These are phyloP conservation scores for Tortricodes alternella DNA, from an alignment of 2,888 invertebrate species.

Conservation along the genomic window DNA sequence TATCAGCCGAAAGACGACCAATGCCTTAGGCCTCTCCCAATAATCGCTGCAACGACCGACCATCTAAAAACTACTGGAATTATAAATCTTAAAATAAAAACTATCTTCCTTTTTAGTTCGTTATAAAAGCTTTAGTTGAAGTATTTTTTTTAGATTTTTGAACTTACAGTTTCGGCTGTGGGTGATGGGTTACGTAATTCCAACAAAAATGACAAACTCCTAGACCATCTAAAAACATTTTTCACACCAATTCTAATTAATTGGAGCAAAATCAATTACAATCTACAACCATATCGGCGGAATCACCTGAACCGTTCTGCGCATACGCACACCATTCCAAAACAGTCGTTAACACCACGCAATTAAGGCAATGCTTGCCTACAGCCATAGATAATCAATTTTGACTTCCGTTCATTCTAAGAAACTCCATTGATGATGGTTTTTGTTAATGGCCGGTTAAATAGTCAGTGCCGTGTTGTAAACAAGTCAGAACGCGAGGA, in stretches of 20 bases:
- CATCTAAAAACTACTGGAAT: no score
- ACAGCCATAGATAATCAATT: slow-evolving; percentile 15
- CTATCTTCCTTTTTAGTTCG: no score
- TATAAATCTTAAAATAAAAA: no score
- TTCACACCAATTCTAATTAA: slow-evolving; percentile 10
- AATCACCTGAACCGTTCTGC: slow-evolving; percentile 7
- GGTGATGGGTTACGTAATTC: no score
- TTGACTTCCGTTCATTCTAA: slow-evolving; percentile 12
- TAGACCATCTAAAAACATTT: not conserved
- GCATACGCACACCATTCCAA: not conserved
- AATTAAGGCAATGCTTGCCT: not conserved
- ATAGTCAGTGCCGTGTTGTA: not conserved
- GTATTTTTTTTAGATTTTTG: no score
- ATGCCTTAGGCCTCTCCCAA: no score
- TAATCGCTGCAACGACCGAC: no score
- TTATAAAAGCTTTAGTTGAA: no score
- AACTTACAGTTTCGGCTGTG: no score
- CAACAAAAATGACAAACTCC: no score
- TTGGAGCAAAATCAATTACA: slow-evolving; percentile 25
- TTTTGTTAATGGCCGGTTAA: not conserved
- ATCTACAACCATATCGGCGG: slow-evolving; percentile 11
- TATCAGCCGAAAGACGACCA: no score
- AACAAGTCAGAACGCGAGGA: not conserved
- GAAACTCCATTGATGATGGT: not conserved
- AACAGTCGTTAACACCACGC: not conserved